Evolutionary conservation across 1,140 invertebrate species (phyloP).

Genomic region (Brachionus plicatilis): DNA sequence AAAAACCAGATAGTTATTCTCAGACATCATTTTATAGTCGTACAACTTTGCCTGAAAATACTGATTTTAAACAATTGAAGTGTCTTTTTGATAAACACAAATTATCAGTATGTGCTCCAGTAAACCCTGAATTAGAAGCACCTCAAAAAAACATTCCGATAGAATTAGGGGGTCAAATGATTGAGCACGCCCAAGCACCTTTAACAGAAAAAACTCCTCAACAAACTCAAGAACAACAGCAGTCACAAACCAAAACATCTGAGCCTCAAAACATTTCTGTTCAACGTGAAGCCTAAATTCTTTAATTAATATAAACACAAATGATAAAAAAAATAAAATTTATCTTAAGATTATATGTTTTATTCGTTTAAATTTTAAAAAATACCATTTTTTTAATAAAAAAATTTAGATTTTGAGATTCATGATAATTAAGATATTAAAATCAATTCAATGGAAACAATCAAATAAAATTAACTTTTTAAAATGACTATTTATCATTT

Average conservation of each 20-base stretch:
- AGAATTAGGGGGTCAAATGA: not conserved
- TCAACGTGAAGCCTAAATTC: not conserved
- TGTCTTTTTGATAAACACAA: not conserved
- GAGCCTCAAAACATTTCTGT: not conserved
- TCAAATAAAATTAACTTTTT: too few relatives aligned
- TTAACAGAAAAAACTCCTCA: not conserved
- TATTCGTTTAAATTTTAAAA: too few relatives aligned
- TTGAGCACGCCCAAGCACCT: not conserved
- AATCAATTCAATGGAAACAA: too few relatives aligned
- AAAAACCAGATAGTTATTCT: conserved; percentile 22
- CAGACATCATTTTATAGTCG: conserved; percentile 8
- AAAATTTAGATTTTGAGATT: too few relatives aligned
- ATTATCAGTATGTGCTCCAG: not conserved
- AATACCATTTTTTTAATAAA: too few relatives aligned
- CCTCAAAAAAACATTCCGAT: not conserved
- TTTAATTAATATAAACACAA: too few relatives aligned
- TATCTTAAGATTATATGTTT: too few relatives aligned
- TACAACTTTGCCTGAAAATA: conserved; percentile 6
- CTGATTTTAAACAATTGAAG: conserved; percentile 2
- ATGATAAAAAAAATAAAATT: too few relatives aligned
- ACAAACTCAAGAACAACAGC: not conserved
- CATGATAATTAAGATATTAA: too few relatives aligned
- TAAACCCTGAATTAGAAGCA: not conserved
- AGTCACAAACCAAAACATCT: not conserved
- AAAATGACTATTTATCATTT: too few relatives aligned